Evolutionary conservation across 2,888 invertebrate genomes (phyloP).

Genomic region (Ptilodon capucinus): DNA sequence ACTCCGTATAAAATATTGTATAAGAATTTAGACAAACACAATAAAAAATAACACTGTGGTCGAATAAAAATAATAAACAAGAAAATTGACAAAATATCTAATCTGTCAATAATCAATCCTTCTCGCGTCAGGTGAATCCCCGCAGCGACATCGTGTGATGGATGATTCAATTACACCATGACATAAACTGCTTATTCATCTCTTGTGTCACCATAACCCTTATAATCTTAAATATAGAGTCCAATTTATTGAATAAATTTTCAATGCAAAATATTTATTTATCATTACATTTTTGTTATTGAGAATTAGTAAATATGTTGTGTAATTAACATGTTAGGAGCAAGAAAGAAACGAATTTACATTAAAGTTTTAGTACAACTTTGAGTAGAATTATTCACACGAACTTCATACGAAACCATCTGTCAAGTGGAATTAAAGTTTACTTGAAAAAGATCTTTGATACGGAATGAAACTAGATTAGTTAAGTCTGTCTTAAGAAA

Average conservation of each 20-base stretch:
- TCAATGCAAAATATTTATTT: conserved; percentile 13
- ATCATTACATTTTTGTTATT: conserved; percentile 32
- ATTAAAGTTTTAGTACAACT: too few species aligned
- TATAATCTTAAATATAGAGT: conserved; percentile 7
- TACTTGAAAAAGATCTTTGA: too few species aligned
- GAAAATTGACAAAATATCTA: background rate
- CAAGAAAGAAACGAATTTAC: too few species aligned
- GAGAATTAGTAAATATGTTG: conserved; percentile 1
- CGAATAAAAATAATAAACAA: background rate
- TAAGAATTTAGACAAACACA: background rate
- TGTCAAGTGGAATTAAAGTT: too few species aligned
- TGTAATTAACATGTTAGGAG: background rate
- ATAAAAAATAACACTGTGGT: background rate
- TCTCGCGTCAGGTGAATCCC: conserved; percentile 27
- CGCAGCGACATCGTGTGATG: conserved; percentile 27
- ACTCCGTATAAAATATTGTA: too few species aligned
- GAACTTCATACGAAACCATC: too few species aligned
- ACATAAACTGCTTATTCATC: conserved; percentile 16
- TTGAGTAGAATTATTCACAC: too few species aligned
- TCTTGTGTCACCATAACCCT: conserved; percentile 9
- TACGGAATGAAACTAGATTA: too few species aligned
- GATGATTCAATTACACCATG: conserved; percentile 42
- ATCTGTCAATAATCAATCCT: conserved; percentile 36
- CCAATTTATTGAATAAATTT: conserved; percentile 7
- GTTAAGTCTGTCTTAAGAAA: too few species aligned